Conservation (phyloP, 2,797 vertebrate genomes). For the Lutjanus argentimaculatus region DNA sequence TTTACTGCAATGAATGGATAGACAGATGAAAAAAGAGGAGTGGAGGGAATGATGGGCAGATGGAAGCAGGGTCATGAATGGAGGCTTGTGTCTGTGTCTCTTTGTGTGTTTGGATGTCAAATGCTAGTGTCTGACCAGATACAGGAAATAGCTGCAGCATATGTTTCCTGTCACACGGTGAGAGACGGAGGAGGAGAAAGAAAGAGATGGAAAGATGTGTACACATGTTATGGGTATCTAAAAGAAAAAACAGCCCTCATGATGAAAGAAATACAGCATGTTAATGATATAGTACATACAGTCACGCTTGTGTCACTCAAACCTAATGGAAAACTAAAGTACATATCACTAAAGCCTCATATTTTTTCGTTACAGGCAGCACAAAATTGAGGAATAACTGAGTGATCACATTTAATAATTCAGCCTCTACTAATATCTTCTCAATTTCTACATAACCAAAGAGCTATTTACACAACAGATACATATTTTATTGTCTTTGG, state of each 20-base stretch:
- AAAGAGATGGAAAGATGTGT: slow-evolving; percentile 43
- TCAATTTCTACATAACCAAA: not conserved
- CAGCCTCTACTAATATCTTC: not conserved
- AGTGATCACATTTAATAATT: not conserved
- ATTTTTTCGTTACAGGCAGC: not conserved
- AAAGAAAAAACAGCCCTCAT: not conserved
- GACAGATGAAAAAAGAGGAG: not conserved
- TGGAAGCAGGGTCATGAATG: slow-evolving; percentile 19
- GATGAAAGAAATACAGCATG: slow-evolving; percentile 16
- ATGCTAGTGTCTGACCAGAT: slow-evolving; percentile 64
- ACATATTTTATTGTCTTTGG: slow-evolving; percentile 4
- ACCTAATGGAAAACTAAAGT: not conserved
- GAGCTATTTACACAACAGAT: not conserved
- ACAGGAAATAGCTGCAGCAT: slow-evolving; percentile 82
- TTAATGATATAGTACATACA: not conserved
- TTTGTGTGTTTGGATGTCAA: slow-evolving; percentile 44
- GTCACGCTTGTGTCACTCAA: not conserved
- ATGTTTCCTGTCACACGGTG: slow-evolving; percentile 77
- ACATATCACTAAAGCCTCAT: not conserved
- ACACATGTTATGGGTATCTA: slow-evolving; percentile 27
- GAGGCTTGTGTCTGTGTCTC: slow-evolving; percentile 12
- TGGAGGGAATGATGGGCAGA: slow-evolving; percentile 22
- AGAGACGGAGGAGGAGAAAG: slow-evolving; percentile 33
- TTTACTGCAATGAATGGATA: not conserved
- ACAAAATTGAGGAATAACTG: not conserved